These are phyloP conservation scores for Tillus elongatus DNA, from an alignment of 2,888 invertebrate species.

Conservation along the genomic window DNA sequence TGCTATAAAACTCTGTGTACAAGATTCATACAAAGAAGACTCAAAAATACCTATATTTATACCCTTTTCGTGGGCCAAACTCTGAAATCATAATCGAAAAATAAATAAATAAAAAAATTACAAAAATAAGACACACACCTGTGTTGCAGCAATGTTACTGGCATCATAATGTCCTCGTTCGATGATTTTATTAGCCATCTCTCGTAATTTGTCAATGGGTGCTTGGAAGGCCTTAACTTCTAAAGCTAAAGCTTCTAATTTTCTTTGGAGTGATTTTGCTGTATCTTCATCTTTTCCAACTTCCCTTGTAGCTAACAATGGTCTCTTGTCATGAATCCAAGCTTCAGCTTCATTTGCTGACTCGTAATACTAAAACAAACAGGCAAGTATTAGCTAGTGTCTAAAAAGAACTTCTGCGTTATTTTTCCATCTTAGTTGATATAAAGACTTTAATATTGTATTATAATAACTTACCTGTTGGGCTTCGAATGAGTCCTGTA, in stretches of 20 bases:
- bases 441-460: too few species aligned
- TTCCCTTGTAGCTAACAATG: slow-evolving; percentile 64
- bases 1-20: too few species aligned
- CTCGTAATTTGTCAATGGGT: slow-evolving; percentile 60
- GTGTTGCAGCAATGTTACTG: slow-evolving; percentile 59
- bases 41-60: too few species aligned
- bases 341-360: slow-evolving; percentile 85
- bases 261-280: slow-evolving; percentile 70
- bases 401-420: too few species aligned
- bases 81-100: too few species aligned
- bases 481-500: slow-evolving; percentile 74
- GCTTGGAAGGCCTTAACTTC: slow-evolving; percentile 74
- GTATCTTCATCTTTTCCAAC: slow-evolving; percentile 90
- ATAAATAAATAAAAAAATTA: too few species aligned
- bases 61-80: too few species aligned
- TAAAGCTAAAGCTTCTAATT: slow-evolving; percentile 72
- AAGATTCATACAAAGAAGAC: too few species aligned
- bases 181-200: slow-evolving; percentile 57
- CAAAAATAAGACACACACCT: slow-evolving; percentile 34
- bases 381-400: background rate
- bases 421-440: too few species aligned
- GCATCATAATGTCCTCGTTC: slow-evolving; percentile 74
- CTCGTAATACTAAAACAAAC: slow-evolving; percentile 63
- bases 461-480: slow-evolving; percentile 59
- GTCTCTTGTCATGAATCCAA: slow-evolving; percentile 84